These are phyloP conservation scores for Cuniculus paca DNA, from an alignment of 2,797 vertebrate genomes.

Conservation along the genomic window DNA sequence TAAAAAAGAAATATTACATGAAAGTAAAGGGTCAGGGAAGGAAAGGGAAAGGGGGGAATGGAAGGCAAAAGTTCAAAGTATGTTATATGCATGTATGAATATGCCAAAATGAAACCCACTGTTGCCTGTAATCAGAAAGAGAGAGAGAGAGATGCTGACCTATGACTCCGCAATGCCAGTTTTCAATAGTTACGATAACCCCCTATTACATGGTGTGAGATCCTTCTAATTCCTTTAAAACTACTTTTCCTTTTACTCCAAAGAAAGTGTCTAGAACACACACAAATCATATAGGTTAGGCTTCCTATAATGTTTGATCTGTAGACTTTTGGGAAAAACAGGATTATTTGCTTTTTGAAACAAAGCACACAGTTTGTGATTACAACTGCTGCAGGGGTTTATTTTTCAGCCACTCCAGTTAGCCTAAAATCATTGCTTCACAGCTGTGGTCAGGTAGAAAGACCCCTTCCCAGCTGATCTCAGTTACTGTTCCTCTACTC, in stretches of 20 bases:
- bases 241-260: constrained; percentile 19
- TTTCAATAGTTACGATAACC: neutral
- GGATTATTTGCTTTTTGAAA: constrained; percentile 15
- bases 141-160: neutral
- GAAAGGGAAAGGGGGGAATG: neutral
- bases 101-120: neutral
- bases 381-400: neutral
- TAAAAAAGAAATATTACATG: neutral
- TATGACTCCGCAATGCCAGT: neutral
- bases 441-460: neutral
- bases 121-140: neutral
- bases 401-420: neutral
- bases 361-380: neutral
- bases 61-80: neutral
- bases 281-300: neutral
- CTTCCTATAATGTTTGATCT: constrained; percentile 14
- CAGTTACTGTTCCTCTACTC: neutral
- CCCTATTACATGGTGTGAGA: neutral
- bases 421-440: neutral
- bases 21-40: neutral
- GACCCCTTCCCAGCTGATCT: neutral
- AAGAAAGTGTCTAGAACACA: neutral
- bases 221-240: neutral
- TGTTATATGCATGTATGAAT: neutral
- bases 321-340: neutral